phyloP scores from a whole-genome alignment of 2,113 vertebrate species.

The Hymenochirus boettgeri region DNA sequence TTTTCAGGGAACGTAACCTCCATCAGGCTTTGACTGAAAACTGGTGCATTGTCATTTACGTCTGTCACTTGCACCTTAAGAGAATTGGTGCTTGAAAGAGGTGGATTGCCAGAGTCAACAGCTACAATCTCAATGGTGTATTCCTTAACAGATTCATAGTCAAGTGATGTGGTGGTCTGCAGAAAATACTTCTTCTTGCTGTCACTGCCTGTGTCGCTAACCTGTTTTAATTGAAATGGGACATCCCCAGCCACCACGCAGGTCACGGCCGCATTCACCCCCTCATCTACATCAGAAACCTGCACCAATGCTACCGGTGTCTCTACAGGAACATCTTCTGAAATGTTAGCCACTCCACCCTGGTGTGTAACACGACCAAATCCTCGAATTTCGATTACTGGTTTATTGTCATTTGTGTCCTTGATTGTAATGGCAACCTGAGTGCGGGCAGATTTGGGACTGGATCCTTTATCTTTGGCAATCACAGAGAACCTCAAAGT shows the following conservation, averaged over 20 bases:
- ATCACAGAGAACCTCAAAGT: conserved; percentile 85
- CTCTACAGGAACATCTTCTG: conserved; percentile 88
- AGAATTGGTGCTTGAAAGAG: conserved; percentile 93
- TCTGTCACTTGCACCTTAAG: conserved; percentile 93
- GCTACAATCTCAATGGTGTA: conserved; percentile 94
- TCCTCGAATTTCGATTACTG: conserved; percentile 87
- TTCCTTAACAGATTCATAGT: conserved; percentile 85
- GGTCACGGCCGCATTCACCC: conserved; percentile 90
- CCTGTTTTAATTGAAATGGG: conserved; percentile 87
- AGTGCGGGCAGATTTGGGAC: conserved; percentile 80
- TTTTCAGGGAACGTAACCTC: conserved; percentile 87
- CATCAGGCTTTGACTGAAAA: conserved; percentile 77
- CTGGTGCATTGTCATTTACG: conserved; percentile 85
- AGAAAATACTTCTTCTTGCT: conserved; percentile 96
- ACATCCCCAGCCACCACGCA: conserved; percentile 92
- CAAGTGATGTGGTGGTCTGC: conserved; percentile 85
- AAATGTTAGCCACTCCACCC: conserved; percentile 90
- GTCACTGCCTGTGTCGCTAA: conserved; percentile 83
- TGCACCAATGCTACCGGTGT: conserved; percentile 92
- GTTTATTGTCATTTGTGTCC: conserved; percentile 91
- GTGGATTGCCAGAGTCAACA: conserved; percentile 91
- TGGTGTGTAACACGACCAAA: conserved; percentile 90
- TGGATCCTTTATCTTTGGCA: conserved; percentile 87
- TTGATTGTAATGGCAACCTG: conserved; percentile 80
- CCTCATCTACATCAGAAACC: conserved; percentile 90